phyloP scores from a whole-genome alignment of 2,797 vertebrate genomes.

The Potorous gilbertii region DNA sequence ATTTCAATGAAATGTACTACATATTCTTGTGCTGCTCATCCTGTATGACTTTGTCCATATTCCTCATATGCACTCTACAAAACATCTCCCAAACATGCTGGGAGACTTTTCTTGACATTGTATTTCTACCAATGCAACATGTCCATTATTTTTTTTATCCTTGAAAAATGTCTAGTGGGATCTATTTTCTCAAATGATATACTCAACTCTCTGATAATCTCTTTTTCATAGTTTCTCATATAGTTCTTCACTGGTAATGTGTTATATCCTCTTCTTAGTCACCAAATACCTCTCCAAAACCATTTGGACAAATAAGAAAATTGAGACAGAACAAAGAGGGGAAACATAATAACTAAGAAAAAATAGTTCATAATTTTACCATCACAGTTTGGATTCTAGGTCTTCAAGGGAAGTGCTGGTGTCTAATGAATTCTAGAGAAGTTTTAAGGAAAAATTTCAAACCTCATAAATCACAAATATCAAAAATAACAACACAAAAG shows the following conservation, averaged over 20 bases:
- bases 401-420: neutral
- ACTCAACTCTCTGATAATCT: neutral
- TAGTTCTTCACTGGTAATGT: neutral
- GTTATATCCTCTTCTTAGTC: neutral
- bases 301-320: neutral
- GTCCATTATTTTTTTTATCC: neutral
- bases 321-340: neutral
- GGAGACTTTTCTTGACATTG: neutral
- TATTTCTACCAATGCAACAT: neutral
- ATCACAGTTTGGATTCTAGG: neutral
- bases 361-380: slow-evolving; percentile 37
- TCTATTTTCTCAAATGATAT: neutral
- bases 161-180: neutral
- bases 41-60: neutral
- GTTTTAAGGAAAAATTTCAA: neutral
- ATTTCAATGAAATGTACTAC: neutral
- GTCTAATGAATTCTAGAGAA: slow-evolving; percentile 23
- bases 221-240: neutral
- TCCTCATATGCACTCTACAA: neutral
- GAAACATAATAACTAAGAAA: neutral
- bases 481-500: neutral
- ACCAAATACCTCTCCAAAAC: neutral
- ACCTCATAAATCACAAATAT: neutral
- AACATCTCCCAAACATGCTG: neutral
- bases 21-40: neutral